Percentiles rank a stretch among this genome's conserved stretches.
Conservation (phyloP, 2,113 vertebrate genomes). For the rabbit (Oryctolagus cuniculus) region DNA sequence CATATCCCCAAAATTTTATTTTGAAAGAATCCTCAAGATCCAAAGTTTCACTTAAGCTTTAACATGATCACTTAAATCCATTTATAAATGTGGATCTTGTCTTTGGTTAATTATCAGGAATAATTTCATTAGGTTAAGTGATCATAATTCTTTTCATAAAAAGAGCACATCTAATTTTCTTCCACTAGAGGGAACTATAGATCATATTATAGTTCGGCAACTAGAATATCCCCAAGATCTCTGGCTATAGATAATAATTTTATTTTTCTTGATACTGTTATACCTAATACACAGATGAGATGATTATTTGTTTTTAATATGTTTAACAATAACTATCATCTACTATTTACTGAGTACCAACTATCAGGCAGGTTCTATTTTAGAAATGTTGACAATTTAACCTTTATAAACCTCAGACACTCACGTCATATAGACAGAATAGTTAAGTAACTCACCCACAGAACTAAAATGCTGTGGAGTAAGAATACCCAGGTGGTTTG, state of each 20-base stretch:
- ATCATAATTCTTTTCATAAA: slow-evolving; percentile 49
- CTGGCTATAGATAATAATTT: slow-evolving; percentile 1
- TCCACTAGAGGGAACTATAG: slow-evolving; percentile 75
- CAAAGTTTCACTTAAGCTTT: slow-evolving; percentile 22
- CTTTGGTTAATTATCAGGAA: slow-evolving; percentile 48
- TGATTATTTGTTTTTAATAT: slow-evolving; percentile 51
- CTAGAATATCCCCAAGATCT: slow-evolving; percentile 42
- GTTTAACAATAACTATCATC: slow-evolving; percentile 48
- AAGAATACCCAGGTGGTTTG: slow-evolving; percentile 32
- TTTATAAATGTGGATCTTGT: slow-evolving; percentile 10
- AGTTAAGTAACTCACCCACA: neutral
- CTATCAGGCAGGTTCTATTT: slow-evolving; percentile 54
- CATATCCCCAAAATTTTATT: neutral
- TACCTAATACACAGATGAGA: slow-evolving; percentile 3
- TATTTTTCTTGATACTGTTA: slow-evolving; percentile 35
- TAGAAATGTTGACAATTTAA: slow-evolving; percentile 14
- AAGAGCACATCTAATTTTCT: slow-evolving; percentile 55
- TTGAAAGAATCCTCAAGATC: slow-evolving; percentile 45
- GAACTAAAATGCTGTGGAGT: slow-evolving; percentile 6
- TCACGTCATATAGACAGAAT: neutral
- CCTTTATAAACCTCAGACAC: neutral
- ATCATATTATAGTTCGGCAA: slow-evolving; percentile 33
- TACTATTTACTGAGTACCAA: slow-evolving; percentile 27
- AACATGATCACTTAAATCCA: slow-evolving; percentile 44
- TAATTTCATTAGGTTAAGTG: slow-evolving; percentile 49